Percentiles rank a stretch among this genome's conserved stretches.
Evolutionary conservation across 2,888 invertebrate genomes (phyloP).

Genomic region (Dastarcus helophoroides): DNA sequence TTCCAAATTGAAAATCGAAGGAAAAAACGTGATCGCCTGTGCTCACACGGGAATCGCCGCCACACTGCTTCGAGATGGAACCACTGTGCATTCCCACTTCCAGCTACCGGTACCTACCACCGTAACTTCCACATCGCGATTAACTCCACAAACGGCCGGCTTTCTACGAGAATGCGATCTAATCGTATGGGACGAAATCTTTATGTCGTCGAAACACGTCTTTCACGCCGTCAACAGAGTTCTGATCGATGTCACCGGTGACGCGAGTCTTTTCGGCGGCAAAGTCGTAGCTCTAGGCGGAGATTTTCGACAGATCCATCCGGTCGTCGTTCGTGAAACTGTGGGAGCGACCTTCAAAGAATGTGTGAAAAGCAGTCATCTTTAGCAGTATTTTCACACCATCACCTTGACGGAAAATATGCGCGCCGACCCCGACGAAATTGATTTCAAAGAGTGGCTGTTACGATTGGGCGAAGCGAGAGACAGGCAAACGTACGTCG

Average conservation of each 20-base stretch:
- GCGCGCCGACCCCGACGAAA: constrained; percentile 3
- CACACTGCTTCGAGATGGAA: constrained; percentile 4
- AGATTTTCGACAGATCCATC: constrained; percentile 6
- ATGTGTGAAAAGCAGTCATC: constrained; percentile 3
- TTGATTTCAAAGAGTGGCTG: constrained; percentile 1
- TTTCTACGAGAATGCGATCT: not conserved
- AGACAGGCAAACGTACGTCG: not conserved
- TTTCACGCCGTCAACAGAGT: constrained; percentile 2
- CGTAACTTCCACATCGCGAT: not conserved
- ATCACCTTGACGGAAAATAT: constrained; percentile 2
- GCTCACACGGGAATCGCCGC: constrained; percentile 5
- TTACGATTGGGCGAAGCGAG: too few relatives aligned
- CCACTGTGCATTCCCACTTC: constrained; percentile 6
- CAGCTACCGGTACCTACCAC: constrained; percentile 2
- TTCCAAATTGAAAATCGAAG: not conserved
- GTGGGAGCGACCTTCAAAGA: not conserved
- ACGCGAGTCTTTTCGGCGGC: constrained; percentile 6
- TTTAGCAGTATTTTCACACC: constrained; percentile 3
- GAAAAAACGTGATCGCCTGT: constrained; percentile 9
- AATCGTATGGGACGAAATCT: constrained; percentile 6
- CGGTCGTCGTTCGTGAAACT: constrained; percentile 1
- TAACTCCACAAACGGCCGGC: constrained; percentile 1
- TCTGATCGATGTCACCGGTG: constrained; percentile 3
- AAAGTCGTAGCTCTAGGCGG: constrained; percentile 5
- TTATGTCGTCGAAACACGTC: constrained; percentile 1